These are phyloP conservation scores for Paraescarpia echinospica DNA, from an alignment of 1,140 invertebrate species.

Conservation along the genomic window DNA sequence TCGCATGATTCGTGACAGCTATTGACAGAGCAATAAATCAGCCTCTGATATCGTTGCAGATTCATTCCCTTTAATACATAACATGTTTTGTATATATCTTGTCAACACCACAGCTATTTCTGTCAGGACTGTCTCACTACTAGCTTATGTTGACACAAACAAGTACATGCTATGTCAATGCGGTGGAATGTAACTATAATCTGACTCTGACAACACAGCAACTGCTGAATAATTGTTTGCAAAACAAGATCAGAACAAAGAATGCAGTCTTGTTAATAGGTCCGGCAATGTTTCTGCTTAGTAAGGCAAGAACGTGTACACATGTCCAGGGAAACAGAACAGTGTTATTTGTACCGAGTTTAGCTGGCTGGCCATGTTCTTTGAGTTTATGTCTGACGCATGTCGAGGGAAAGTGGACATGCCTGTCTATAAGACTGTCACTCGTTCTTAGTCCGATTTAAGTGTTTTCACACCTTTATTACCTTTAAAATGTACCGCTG, in stretches of 20 bases:
- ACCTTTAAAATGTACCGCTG: background rate
- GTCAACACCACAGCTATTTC: background rate
- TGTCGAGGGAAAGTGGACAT: background rate
- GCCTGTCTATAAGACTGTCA: background rate
- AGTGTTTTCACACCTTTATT: background rate
- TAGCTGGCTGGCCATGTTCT: background rate
- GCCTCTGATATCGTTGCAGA: too few relatives aligned
- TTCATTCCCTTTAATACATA: too few relatives aligned
- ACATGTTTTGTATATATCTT: too few relatives aligned
- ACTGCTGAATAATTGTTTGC: background rate
- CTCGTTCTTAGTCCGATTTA: background rate
- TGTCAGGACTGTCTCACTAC: background rate
- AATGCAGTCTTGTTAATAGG: background rate
- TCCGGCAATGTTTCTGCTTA: background rate
- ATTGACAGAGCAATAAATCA: background rate
- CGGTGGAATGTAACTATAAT: background rate
- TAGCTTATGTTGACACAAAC: background rate
- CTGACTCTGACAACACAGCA: background rate
- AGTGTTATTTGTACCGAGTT: background rate
- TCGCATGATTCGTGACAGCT: background rate
- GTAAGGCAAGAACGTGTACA: background rate
- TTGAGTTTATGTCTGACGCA: too few relatives aligned
- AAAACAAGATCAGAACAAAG: background rate
- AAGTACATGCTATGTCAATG: background rate
- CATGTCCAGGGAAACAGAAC: background rate